These are phyloP conservation scores for Gryon sp. DNA, from an alignment of 1,140 invertebrate genomes.

Conservation along the genomic window DNA sequence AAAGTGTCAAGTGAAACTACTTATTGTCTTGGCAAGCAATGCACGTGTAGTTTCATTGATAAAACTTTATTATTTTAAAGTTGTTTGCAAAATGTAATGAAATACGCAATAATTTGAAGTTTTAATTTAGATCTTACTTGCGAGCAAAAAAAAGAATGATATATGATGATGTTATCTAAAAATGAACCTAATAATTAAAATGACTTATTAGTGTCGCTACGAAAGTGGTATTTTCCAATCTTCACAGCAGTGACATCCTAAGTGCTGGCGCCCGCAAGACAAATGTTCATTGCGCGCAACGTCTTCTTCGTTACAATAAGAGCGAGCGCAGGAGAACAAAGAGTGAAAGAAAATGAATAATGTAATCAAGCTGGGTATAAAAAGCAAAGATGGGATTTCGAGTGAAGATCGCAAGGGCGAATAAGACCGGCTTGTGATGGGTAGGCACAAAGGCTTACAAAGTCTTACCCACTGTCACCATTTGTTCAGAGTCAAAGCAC, in stretches of 20 bases:
- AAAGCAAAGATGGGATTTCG: conserved; percentile 25
- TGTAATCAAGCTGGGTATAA: conserved; percentile 37
- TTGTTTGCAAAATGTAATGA: too few relatives aligned
- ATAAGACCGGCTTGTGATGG: neutral
- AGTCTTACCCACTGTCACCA: conserved; percentile 54
- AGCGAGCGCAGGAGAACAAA: conserved; percentile 42
- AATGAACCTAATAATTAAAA: conserved; percentile 52
- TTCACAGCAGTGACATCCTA: conserved; percentile 24
- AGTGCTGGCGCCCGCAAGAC: conserved; percentile 39
- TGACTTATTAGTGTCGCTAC: conserved; percentile 52
- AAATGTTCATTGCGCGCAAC: conserved; percentile 28
- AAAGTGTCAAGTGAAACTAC: conserved; percentile 19
- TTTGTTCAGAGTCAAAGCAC: conserved; percentile 56
- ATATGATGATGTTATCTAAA: conserved; percentile 5
- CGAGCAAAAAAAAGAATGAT: too few relatives aligned
- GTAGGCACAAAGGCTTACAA: conserved; percentile 23
- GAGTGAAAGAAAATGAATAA: conserved; percentile 43
- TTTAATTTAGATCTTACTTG: too few relatives aligned
- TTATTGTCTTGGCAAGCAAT: conserved; percentile 43
- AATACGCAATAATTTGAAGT: too few relatives aligned
- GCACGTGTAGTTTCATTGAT: conserved; percentile 38
- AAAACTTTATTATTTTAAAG: too few relatives aligned
- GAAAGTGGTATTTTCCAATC: conserved; percentile 53
- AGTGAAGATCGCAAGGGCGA: conserved; percentile 18
- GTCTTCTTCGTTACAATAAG: conserved; percentile 41